phyloP scores from a whole-genome alignment of 2,888 invertebrate genomes.

The Eupithecia centaureata region DNA sequence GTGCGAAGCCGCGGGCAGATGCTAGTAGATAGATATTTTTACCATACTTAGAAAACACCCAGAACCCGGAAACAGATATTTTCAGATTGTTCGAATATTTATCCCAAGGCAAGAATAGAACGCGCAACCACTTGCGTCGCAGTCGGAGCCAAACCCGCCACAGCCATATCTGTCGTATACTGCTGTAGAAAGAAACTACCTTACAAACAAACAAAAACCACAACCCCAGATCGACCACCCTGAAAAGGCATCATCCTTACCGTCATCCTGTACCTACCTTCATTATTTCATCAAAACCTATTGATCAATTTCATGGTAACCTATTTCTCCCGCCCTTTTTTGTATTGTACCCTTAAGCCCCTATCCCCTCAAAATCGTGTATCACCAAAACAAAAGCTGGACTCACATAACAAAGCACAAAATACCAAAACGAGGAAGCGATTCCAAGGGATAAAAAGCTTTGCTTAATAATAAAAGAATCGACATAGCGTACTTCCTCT shows the following conservation, averaged over 20 bases:
- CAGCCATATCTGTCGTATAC: no score
- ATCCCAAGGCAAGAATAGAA: no score
- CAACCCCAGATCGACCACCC: neutral
- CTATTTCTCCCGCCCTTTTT: conserved; percentile 2
- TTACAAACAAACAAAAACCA: neutral
- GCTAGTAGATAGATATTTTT: no score
- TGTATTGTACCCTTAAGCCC: conserved; percentile 5
- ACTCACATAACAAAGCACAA: conserved; percentile 14
- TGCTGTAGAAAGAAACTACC: neutral
- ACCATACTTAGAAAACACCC: no score
- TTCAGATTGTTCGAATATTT: no score
- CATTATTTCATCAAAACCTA: neutral
- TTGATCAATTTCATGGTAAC: neutral
- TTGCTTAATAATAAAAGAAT: conserved; percentile 28
- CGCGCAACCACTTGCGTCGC: no score
- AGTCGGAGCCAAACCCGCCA: no score
- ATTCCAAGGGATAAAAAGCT: conserved; percentile 25
- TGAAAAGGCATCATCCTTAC: neutral
- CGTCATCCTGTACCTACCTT: neutral
- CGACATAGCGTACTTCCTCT: conserved; percentile 16
- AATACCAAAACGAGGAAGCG: conserved; percentile 15
- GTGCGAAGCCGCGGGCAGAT: no score
- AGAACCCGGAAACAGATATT: no score
- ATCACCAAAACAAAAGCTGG: conserved; percentile 15
- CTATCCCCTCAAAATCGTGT: conserved; percentile 1